These are phyloP conservation scores for Rhizoglyphus robini DNA, from an alignment of 1,140 invertebrate genomes.

Conservation along the genomic window DNA sequence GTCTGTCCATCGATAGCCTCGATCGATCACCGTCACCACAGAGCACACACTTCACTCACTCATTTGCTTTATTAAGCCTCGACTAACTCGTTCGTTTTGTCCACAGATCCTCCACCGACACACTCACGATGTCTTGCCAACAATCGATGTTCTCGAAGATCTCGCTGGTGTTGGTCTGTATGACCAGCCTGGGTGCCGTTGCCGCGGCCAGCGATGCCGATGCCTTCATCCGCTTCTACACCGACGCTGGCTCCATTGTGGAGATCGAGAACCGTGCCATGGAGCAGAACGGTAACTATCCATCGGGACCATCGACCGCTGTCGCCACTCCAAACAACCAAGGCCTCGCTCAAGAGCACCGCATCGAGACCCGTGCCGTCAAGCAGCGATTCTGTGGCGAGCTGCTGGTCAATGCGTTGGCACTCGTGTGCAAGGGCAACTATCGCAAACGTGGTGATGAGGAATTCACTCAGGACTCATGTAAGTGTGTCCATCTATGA, in stretches of 20 bases:
- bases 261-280: neutral
- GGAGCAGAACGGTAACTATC: neutral
- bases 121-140: no score
- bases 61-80: no score
- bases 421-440: neutral
- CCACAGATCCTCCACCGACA: no score
- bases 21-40: no score
- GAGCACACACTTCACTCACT: no score
- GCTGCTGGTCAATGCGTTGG: neutral
- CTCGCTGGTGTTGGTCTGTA: neutral
- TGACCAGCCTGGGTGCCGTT: no score
- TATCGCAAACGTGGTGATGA: neutral
- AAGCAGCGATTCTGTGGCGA: conserved; percentile 9
- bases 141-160: neutral
- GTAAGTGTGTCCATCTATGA: no score
- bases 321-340: neutral
- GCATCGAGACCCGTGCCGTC: conserved; percentile 1
- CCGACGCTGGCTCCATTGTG: neutral
- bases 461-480: no score
- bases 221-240: neutral
- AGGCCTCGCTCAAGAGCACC: neutral
- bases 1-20: no score
- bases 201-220: neutral
- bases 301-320: no score
- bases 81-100: no score